Conservation (phyloP, 1,140 invertebrate species). For the Bombyx mandarina region DNA sequence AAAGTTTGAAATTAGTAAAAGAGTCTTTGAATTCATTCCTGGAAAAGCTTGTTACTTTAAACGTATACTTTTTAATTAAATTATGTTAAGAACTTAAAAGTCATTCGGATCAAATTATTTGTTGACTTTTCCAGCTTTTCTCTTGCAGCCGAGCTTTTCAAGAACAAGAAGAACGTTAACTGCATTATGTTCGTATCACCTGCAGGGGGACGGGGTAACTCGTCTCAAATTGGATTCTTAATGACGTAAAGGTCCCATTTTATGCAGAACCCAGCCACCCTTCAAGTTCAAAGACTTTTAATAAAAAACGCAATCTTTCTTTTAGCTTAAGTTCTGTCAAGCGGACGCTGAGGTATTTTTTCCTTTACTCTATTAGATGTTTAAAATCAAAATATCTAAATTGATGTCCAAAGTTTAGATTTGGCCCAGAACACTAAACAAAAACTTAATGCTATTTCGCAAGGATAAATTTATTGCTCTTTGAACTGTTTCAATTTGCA, state of each 20-base stretch:
- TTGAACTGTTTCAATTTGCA: not conserved
- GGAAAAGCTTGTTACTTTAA: too few relatives aligned
- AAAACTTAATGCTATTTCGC: not conserved
- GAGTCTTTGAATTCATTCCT: too few relatives aligned
- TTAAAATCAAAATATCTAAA: not conserved
- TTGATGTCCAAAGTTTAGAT: too few relatives aligned
- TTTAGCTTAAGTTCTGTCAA: not conserved
- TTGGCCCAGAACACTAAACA: too few relatives aligned
- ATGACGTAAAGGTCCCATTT: constrained; percentile 56
- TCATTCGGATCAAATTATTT: too few relatives aligned
- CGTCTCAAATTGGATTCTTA: constrained; percentile 56
- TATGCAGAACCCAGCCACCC: constrained; percentile 30
- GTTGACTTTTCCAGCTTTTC: too few relatives aligned
- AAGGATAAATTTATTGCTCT: not conserved
- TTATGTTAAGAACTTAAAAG: too few relatives aligned
- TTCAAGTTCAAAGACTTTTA: constrained; percentile 5
- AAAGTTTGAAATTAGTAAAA: too few relatives aligned
- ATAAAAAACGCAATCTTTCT: constrained; percentile 5
- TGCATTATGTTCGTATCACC: constrained; percentile 61
- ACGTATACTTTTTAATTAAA: too few relatives aligned
- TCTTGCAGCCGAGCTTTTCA: not conserved
- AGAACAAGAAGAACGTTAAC: constrained; percentile 43
- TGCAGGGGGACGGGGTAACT: constrained; percentile 36
- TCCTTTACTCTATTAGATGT: not conserved
- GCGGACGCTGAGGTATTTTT: not conserved